Conservation (phyloP, 2,888 invertebrate genomes). For the Apodemia zela region DNA sequence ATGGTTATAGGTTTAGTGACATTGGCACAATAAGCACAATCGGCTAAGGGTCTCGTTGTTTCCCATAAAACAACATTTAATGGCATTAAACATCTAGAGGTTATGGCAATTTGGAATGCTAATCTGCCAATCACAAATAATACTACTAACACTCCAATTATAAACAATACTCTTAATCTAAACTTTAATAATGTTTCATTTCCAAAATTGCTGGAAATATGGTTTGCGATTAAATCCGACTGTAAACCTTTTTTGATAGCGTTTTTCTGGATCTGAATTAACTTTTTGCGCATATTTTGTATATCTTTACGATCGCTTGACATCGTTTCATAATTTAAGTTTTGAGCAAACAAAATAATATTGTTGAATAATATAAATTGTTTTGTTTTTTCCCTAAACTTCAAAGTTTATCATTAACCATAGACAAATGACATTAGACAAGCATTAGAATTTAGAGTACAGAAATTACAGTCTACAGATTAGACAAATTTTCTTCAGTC, state of each 20-base stretch:
- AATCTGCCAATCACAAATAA: slow-evolving; percentile 39
- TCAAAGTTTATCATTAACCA: too few relatives aligned
- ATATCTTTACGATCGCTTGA: slow-evolving; percentile 30
- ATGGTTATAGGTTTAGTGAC: slow-evolving; percentile 84
- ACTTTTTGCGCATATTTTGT: slow-evolving; percentile 35
- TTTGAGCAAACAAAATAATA: too few relatives aligned
- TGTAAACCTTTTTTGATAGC: slow-evolving; percentile 51
- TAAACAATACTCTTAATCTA: slow-evolving; percentile 41
- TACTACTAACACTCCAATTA: slow-evolving; percentile 42
- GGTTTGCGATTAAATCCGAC: slow-evolving; percentile 43
- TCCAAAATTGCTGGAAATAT: slow-evolving; percentile 47
- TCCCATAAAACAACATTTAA: slow-evolving; percentile 94
- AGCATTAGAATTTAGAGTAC: too few relatives aligned
- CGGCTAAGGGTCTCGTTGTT: slow-evolving; percentile 89
- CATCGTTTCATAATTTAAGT: slow-evolving; percentile 22
- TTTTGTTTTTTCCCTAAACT: too few relatives aligned
- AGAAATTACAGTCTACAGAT: too few relatives aligned
- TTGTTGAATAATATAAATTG: too few relatives aligned
- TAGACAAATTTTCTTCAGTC: too few relatives aligned
- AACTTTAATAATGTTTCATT: slow-evolving; percentile 37
- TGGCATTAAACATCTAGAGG: slow-evolving; percentile 87
- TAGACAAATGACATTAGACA: too few relatives aligned
- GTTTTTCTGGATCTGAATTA: slow-evolving; percentile 48
- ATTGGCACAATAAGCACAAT: slow-evolving; percentile 89
- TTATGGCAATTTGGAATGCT: slow-evolving; percentile 60